Evolutionary conservation across 2,888 invertebrate species (phyloP), one percentile per base, ranked within the genome.

Genomic region (Volucella inanis): DNA sequence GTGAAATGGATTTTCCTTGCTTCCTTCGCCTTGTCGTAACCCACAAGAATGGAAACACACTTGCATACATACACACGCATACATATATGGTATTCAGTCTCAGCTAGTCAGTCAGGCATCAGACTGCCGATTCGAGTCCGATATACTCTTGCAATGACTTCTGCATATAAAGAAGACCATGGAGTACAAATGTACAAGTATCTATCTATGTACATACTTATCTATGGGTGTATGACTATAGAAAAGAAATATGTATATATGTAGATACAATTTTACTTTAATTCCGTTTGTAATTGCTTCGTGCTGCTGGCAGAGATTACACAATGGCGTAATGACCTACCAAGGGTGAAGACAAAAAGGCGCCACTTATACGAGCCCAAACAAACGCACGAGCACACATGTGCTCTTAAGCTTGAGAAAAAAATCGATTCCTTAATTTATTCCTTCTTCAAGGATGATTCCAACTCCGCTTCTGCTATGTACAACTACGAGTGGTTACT

Each of bases 271-370:
- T 81, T 85, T 85, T 81, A 81, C 85, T 85, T 85, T 85, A 81
- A 85, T 81, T 85, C 68, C 85, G 47, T 81, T 85, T 85, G 85
- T 85, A 85, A 85, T 85, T 85, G 85, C 85, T 81, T 72, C 76
- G 68, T 85, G 81, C 85, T 85, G 72, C 81, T 76, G 85, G 85
- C 85, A 76, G 38, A 85, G 85, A 85, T 85, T 85, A 85, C 81
- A 85, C 85, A 85, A 85, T 77, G 64, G 85, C 85, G 85, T 85
- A 85, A 81, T 85, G 85, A 85, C 81, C 85, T 81, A 72, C 72
- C 81, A 72, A 80, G 64, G 79, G 74, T 79, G 64, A 84, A 79
- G 84, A 84, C 84, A 84, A 84, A 76, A 75, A 71, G 81, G 85
- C 85, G 85, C 85, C 85, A 80, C 70, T 81, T 72, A 57, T 85